These are phyloP conservation scores for Ormyrus pomaceus DNA, from an alignment of 2,888 invertebrate species.

Conservation along the genomic window DNA sequence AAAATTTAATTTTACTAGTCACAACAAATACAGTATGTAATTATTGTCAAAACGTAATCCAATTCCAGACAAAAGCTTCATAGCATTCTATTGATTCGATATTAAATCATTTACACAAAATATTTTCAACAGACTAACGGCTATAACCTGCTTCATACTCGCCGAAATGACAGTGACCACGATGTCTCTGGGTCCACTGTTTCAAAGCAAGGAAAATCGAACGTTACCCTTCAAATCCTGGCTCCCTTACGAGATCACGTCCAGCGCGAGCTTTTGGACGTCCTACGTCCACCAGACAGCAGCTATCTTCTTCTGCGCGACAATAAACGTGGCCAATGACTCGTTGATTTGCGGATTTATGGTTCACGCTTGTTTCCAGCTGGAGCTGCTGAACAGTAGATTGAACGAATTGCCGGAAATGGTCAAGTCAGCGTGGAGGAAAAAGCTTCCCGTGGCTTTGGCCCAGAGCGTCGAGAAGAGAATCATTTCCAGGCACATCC, in stretches of 20 bases:
- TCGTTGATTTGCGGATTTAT: slow-evolving; percentile 21
- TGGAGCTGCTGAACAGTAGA: background rate
- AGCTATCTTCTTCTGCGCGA: slow-evolving; percentile 1
- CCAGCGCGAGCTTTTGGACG: slow-evolving; percentile 1
- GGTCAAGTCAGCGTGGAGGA: too few relatives aligned
- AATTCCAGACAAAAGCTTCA: too few relatives aligned
- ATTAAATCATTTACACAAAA: too few relatives aligned
- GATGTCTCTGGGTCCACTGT: slow-evolving; percentile 5
- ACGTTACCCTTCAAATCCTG: slow-evolving; percentile 30
- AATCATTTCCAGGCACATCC: slow-evolving; percentile 5
- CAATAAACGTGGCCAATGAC: slow-evolving; percentile 22
- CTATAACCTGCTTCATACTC: slow-evolving; percentile 6
- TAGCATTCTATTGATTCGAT: too few relatives aligned
- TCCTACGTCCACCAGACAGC: slow-evolving; percentile 26
- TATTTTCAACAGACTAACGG: background rate
- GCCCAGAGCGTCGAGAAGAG: background rate
- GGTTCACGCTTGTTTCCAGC: background rate
- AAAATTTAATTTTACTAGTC: too few relatives aligned
- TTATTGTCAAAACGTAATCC: too few relatives aligned
- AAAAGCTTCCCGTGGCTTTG: too few relatives aligned
- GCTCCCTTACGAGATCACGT: slow-evolving; percentile 12
- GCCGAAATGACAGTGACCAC: slow-evolving; percentile 25
- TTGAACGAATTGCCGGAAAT: background rate
- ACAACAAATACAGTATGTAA: too few relatives aligned
- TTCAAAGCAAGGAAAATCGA: background rate